These are phyloP conservation scores for Agrotis ipsilon DNA, from an alignment of 2,888 invertebrate species.

Conservation along the genomic window DNA sequence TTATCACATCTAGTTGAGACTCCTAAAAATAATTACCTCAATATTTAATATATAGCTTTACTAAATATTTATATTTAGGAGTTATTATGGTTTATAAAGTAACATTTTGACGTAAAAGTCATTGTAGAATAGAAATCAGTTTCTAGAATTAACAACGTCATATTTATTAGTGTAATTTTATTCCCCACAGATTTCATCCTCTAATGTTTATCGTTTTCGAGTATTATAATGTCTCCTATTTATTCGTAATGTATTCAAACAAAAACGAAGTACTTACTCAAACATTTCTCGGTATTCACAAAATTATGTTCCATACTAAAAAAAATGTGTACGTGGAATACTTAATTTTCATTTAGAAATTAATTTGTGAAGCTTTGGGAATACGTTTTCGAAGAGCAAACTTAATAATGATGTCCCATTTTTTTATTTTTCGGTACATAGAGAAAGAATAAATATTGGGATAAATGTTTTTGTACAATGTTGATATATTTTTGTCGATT, in stretches of 20 bases:
- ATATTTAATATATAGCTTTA: too few species aligned
- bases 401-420: slow-evolving; percentile 1
- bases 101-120: background rate
- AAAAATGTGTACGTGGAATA: slow-evolving; percentile 18
- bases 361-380: slow-evolving; percentile 16
- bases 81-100: too few species aligned
- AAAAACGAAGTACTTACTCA: slow-evolving; percentile 3
- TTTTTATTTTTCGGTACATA: background rate
- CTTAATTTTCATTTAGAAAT: slow-evolving; percentile 31
- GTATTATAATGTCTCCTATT: background rate
- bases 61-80: too few species aligned
- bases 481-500: background rate
- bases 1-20: too few species aligned
- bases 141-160: background rate
- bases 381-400: slow-evolving; percentile 6
- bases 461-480: background rate
- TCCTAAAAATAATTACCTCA: too few species aligned
- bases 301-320: slow-evolving; percentile 1
- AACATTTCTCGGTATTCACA: slow-evolving; percentile 19
- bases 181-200: too few species aligned
- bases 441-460: background rate
- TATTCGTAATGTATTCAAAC: background rate
- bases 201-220: too few species aligned
- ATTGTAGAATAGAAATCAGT: background rate
- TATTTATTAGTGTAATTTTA: background rate